Evolutionary conservation across 2,113 vertebrate genomes (phyloP), one percentile per base, ranked within the genome.

Genomic region (Hoplias malabaricus): DNA sequence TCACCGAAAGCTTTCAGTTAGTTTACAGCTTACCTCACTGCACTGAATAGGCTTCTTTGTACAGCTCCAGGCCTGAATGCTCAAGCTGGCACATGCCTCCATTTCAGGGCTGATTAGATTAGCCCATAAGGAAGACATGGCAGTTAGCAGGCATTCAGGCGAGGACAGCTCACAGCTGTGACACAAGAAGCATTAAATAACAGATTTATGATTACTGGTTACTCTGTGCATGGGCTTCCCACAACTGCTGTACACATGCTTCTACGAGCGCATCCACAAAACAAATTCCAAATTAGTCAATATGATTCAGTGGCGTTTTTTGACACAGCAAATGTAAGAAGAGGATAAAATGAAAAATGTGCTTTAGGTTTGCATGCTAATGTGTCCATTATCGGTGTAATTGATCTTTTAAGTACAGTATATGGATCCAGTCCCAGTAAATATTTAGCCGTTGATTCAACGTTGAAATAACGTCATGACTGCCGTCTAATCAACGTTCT

Each of bases 101-200:
- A 34, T 34, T 62, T 34, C 59, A 34, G 59, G 16, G 27, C 59
- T 34, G 59, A 19, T 31, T 34, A 62, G 31, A 62, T 34, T 14
- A 34, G 12, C 14, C 5, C 21, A 29, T 38, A 56, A 56, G 14
- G 29, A 56, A 27, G 50, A 72, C 23, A 59, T n/a, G 14, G 31
- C 29, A 62, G 59, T 63, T 36, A 63, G 57, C 57, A 33, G 59
- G 48, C n/a, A 53, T 53, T 53, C 48, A 53, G 4, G 59, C 34
- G 33, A 63, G 59, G n/a, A 36, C 33, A 36, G 59, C 33, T n/a
- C 59, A 36, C 59, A n/a, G 31, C 59, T 63, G 59, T 19, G 33
- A 63, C 59, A 63, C 31, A 36, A 34, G 31, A 63, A 21, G 31
- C 19, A 34, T 9, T 34, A 21, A 63, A 36, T 8, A 33, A 33